phyloP scores from a whole-genome alignment of 2,797 vertebrate genomes.

The Tragopan temminckii region DNA sequence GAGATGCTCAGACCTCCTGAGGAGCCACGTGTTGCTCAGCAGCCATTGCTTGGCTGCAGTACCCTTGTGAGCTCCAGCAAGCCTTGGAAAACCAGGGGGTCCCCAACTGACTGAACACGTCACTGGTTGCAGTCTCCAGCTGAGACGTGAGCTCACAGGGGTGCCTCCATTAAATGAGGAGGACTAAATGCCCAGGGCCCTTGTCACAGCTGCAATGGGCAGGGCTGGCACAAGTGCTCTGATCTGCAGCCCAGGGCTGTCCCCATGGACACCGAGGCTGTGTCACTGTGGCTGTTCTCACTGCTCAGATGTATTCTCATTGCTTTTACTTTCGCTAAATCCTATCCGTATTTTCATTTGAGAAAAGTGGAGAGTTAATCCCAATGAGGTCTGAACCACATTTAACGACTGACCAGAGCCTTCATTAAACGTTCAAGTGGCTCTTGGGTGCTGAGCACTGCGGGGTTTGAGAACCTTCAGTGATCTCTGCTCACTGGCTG shows the following conservation, averaged over 20 bases:
- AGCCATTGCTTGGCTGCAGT: not conserved
- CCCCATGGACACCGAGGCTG: not conserved
- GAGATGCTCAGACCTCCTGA: not conserved
- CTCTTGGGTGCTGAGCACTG: not conserved
- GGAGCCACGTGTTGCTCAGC: not conserved
- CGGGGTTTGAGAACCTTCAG: not conserved
- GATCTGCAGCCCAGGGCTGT: not conserved
- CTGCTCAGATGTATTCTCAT: not conserved
- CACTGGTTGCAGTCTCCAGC: not conserved
- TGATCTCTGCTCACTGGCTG: accelerated
- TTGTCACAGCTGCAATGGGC: not conserved
- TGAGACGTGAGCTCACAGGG: not conserved
- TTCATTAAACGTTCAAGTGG: not conserved
- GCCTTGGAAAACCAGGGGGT: not conserved
- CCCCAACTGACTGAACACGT: not conserved
- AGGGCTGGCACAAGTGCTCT: not conserved
- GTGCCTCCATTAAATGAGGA: not conserved
- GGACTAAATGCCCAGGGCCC: not conserved
- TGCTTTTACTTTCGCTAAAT: not conserved
- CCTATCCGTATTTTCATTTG: not conserved
- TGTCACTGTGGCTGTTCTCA: not conserved
- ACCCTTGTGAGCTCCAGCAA: not conserved
- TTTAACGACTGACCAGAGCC: not conserved
- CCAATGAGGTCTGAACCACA: not conserved
- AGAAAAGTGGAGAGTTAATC: not conserved